Evolutionary conservation across 2,888 invertebrate species (phyloP).

Genomic region (Cephus spinipes): DNA sequence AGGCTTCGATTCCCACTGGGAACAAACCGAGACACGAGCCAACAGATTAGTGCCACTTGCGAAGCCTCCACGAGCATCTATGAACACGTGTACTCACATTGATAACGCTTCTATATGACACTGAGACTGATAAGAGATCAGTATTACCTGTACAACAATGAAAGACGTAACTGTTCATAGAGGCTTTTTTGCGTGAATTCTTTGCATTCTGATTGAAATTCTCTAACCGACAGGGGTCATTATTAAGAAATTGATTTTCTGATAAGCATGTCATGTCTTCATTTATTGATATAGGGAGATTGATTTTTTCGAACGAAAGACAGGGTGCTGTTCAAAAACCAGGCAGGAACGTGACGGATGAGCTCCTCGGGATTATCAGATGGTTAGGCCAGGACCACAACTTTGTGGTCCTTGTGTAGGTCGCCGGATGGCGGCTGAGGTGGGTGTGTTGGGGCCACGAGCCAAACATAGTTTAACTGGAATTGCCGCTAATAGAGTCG

Average conservation of each 20-base stretch:
- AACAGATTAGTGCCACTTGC: slow-evolving; percentile 25
- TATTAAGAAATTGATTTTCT: not conserved
- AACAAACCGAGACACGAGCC: slow-evolving; percentile 20
- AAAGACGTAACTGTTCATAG: slow-evolving; percentile 8
- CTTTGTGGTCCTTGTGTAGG: slow-evolving; percentile 41
- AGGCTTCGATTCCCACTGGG: slow-evolving; percentile 22
- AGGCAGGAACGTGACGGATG: not conserved
- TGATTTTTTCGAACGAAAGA: not conserved
- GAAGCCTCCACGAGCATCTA: slow-evolving; percentile 14
- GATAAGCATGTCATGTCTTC: not conserved
- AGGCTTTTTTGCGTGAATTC: not conserved
- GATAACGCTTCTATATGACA: not conserved
- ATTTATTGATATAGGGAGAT: not conserved
- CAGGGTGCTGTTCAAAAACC: not conserved
- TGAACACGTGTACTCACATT: not conserved
- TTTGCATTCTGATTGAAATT: not conserved
- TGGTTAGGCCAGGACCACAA: slow-evolving; percentile 47
- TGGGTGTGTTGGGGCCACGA: slow-evolving; percentile 34
- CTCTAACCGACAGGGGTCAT: not conserved
- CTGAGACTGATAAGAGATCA: not conserved
- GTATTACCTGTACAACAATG: not conserved
- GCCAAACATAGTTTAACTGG: slow-evolving; percentile 47
- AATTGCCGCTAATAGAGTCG: slow-evolving; percentile 47
- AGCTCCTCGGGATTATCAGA: slow-evolving; percentile 20
- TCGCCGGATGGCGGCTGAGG: slow-evolving; percentile 17